Base-by-base conservation (phyloP, 2,888 invertebrate genomes). In the Trissonchulus latispiculum region DNA sequence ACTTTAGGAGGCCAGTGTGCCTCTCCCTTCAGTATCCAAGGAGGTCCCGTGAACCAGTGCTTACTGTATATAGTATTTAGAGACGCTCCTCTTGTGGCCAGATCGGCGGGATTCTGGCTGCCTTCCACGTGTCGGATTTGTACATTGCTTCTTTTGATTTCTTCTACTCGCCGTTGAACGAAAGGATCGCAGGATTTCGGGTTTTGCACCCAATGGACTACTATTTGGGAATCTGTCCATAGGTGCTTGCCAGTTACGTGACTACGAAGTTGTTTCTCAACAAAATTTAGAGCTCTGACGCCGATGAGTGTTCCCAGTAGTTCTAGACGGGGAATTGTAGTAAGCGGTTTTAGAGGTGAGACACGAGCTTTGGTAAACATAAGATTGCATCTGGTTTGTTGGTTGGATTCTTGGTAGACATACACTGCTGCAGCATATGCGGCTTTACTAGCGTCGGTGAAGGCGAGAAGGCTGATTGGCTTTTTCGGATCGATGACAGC, bases 381-480 rank as follows among this genome's bases (percentile, higher is more conserved):
- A 1, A 78, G 66, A 8, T 29, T 23, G 23, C 62, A 71, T 23
- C 28, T 61, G n/a, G n/a, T n/a, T 0, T 37, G 29, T 28, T n/a
- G 29, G 1, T 33, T 31, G 31, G n/a, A 18, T 15, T 23, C 2
- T 33, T 33, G 70, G 3, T 72, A 70, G 0, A 77, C 29, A 68
- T 78, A 79, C 8, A 77, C 73, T 28, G 66, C 69, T 0, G 77
- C 76, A 18, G 77, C 75, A 70, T 78, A 80, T 1, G 75, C 79
- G 37, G 71, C 70, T 61, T 72, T 69, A 29, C 77, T 77, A 2
- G 79, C 78, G 70, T 80, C 78, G 72, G 75, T 66, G 66, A 64
- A 64, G n/a, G 32, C 29, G 29, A 32, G 66, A 64, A 64, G 66
- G 32, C 18, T n/a, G n/a, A 64, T 18, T 64, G 18, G 66, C 8